Percentiles rank a stretch among this genome's conserved stretches.
phyloP scores from a whole-genome alignment of 2,113 vertebrate genomes.

The Sclerurus mexicanus region DNA sequence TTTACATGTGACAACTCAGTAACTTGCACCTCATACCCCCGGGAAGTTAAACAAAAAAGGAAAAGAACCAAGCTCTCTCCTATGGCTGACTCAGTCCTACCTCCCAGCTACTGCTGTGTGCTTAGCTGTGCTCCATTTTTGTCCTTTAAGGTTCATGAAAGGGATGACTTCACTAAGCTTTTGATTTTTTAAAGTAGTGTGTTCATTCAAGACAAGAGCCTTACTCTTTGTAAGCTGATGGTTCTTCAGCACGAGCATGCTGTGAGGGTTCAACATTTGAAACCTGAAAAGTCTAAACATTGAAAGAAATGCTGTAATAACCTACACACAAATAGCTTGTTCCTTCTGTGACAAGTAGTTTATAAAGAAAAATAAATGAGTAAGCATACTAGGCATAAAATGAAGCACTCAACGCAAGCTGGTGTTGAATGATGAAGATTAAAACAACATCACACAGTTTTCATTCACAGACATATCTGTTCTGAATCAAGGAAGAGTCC shows the following conservation, averaged over 20 bases:
- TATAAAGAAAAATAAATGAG: conserved; percentile 4
- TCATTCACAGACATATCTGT: conserved; percentile 6
- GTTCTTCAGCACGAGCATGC: background rate
- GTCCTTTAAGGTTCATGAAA: background rate
- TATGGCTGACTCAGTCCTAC: conserved; percentile 6
- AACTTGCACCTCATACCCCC: background rate
- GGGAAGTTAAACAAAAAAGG: conserved; percentile 43
- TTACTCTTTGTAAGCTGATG: background rate
- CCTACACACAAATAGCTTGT: background rate
- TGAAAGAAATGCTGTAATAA: background rate
- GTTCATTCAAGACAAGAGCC: conserved; percentile 20
- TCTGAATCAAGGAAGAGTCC: background rate
- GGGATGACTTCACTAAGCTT: conserved; percentile 27
- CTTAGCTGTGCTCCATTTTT: conserved; percentile 46
- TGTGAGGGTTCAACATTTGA: background rate
- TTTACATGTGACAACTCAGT: background rate
- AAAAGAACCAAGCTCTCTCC: background rate
- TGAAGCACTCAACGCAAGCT: background rate
- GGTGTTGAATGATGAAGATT: background rate
- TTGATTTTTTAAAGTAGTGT: background rate
- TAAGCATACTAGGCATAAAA: conserved; percentile 2
- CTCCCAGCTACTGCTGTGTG: background rate
- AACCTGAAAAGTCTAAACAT: background rate
- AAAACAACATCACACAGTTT: background rate
- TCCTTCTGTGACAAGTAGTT: conserved; percentile 1